A percentile compares a stretch with the other conserved stretches of the same genome.
These are phyloP conservation scores for Ormyrus thymus DNA, from an alignment of 2,888 invertebrate genomes.

Conservation along the genomic window DNA sequence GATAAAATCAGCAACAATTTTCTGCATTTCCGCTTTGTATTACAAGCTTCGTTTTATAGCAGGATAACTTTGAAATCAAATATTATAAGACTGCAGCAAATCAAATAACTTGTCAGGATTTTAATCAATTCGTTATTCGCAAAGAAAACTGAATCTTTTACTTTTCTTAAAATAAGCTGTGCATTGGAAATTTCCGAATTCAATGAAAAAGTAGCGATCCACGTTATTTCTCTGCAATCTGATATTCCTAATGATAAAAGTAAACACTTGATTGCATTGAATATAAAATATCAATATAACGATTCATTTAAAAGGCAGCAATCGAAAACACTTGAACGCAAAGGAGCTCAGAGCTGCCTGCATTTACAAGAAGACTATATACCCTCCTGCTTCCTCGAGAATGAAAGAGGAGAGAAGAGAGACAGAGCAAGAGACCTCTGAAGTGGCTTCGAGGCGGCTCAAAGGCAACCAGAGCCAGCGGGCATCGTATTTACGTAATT, in stretches of 20 bases:
- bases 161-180: background rate
- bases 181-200: background rate
- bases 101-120: too few species aligned
- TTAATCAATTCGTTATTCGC: too few species aligned
- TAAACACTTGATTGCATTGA: too few species aligned
- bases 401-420: background rate
- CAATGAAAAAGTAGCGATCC: background rate
- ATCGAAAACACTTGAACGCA: slow-evolving; percentile 41
- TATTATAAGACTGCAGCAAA: too few species aligned
- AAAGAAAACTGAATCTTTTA: background rate
- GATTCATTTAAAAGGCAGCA: slow-evolving; percentile 24
- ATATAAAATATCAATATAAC: background rate
- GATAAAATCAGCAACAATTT: slow-evolving; percentile 9
- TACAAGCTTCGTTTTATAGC: background rate
- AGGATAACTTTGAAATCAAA: too few species aligned
- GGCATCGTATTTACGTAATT: slow-evolving; percentile 51
- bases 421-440: slow-evolving; percentile 17
- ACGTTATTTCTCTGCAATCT: too few species aligned
- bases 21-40: background rate
- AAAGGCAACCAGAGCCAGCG: slow-evolving; percentile 13
- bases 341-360: slow-evolving; percentile 7
- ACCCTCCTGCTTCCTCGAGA: background rate
- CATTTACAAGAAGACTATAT: slow-evolving; percentile 20
- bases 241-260: too few species aligned
- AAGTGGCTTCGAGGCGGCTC: slow-evolving; percentile 33